Conservation (phyloP, 2,888 invertebrate genomes). For the Rhorus exstirpatorius region DNA sequence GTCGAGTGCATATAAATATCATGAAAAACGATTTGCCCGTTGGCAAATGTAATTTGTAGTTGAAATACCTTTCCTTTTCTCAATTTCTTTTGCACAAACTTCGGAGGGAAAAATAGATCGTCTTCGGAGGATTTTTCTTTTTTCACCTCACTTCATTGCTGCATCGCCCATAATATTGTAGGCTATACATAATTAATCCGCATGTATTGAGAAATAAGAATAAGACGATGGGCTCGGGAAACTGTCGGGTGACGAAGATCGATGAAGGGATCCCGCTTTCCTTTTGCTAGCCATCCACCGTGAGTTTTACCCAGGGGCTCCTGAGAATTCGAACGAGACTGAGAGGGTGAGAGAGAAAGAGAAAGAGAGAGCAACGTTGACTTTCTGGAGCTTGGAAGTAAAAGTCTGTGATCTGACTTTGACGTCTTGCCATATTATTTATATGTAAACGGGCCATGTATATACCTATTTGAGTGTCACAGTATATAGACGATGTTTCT, state of each 20-base stretch:
- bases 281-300: conserved; percentile 21
- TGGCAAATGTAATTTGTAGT: conserved; percentile 56
- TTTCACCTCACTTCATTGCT: conserved; percentile 8
- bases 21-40: conserved; percentile 50
- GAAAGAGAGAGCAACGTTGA: conserved; percentile 7
- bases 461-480: conserved; percentile 45
- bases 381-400: conserved; percentile 41
- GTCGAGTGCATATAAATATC: conserved; percentile 24
- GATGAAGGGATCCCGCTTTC: conserved; percentile 45
- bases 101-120: conserved; percentile 20
- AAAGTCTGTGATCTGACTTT: conserved; percentile 75
- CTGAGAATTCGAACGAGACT: conserved; percentile 67
- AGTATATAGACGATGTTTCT: conserved; percentile 44
- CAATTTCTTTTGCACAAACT: conserved; percentile 34
- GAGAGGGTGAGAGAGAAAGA: not conserved
- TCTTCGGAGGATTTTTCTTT: conserved; percentile 29
- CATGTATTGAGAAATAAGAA: conserved; percentile 59
- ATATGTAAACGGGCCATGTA: conserved; percentile 78
- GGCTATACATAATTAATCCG: conserved; percentile 64
- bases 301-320: conserved; percentile 25
- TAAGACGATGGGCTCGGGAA: conserved; percentile 34
- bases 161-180: conserved; percentile 18
- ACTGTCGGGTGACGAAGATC: conserved; percentile 56
- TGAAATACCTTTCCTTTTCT: conserved; percentile 43
- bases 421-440: conserved; percentile 80